Evolutionary conservation across 1,140 invertebrate species (phyloP).

Genomic region (Cyclina sinensis): DNA sequence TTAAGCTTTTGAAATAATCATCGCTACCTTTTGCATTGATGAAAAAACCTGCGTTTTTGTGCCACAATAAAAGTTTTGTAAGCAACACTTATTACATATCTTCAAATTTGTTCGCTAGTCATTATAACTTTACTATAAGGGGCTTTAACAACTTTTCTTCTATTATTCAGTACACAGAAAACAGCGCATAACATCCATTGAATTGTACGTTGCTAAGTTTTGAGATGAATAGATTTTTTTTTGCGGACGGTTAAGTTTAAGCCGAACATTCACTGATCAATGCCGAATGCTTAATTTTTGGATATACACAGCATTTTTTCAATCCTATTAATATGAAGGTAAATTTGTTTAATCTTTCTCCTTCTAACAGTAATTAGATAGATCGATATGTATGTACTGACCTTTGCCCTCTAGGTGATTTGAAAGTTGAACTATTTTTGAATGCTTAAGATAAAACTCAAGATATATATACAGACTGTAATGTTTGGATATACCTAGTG

Average conservation of each 20-base stretch:
- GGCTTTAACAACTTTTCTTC: not conserved
- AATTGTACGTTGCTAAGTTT: not conserved
- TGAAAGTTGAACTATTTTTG: slow-evolving; percentile 16
- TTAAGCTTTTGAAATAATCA: slow-evolving; percentile 1
- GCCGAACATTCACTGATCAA: not conserved
- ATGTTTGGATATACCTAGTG: not conserved
- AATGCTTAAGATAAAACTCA: slow-evolving; percentile 3
- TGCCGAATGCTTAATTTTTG: not conserved
- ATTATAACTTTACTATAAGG: not conserved
- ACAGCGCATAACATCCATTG: slow-evolving; percentile 1
- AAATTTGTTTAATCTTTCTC: slow-evolving; percentile 26
- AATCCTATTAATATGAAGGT: slow-evolving; percentile 15
- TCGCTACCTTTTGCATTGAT: not conserved
- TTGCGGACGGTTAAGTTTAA: not conserved
- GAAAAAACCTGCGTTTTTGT: not conserved
- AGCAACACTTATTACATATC: not conserved
- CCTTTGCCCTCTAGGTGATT: not conserved
- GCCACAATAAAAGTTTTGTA: slow-evolving; percentile 4
- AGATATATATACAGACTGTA: not conserved
- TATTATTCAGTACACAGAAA: not conserved
- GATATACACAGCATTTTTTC: not conserved
- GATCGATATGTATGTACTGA: slow-evolving; percentile 7
- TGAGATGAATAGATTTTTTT: slow-evolving; percentile 11
- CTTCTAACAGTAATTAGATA: not conserved
- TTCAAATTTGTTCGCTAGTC: not conserved